Base-by-base conservation (phyloP, 64 coral and sea anemone genomes). In the Pocillopora damicornis region DNA sequence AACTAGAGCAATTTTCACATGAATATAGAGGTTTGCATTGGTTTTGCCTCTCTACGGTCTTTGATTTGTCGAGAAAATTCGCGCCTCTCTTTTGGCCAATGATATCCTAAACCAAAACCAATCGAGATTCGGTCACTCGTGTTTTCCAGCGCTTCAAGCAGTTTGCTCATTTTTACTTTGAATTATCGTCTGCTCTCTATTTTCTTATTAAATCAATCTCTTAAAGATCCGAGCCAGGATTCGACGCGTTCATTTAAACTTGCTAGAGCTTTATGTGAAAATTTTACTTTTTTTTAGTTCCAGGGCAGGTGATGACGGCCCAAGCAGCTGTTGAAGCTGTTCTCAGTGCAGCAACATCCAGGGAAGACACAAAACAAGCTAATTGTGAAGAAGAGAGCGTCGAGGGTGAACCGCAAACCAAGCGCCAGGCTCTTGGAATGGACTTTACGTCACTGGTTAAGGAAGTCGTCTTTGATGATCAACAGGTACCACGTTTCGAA, bases 401-500 rank as follows among this genome's bases (percentile, higher is more conserved):
- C 0, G 64, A 90, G 26, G 63, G 61, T 69, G 91, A 92, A 79
- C 94, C 94, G 17, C 35, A 71, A 16, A 58, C 77, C 13, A 92
- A 93, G 58, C 87, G 91, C 35, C 87, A 69, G 17, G 59, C 85
- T 64, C 91, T 93, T 35, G 91, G 75, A 35, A 75, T 97, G 25
- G 94, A 97, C 74, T 88, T 97, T 36, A 79, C 91, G 61, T 90
- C 88, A 81, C 73, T 93, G 14, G 91, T 97, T 61, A 97, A 97
- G 65, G 94, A 97, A 63, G 94, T 88, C 60, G 94, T 77, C 13
- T 95, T 89, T 81, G 86, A 95, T 68, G 11, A 74, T 23, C 90
- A 89, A 18, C 94, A 92, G 81, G 90, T 95, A 87, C 68, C n/a
- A n/a, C 79, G 51, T 22, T 13, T 18, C 4, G 77, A 9, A 26